Evolutionary conservation across 35 echinoderm and acorn worm species (phyloP).

Genomic region (Lytechinus pictus): DNA sequence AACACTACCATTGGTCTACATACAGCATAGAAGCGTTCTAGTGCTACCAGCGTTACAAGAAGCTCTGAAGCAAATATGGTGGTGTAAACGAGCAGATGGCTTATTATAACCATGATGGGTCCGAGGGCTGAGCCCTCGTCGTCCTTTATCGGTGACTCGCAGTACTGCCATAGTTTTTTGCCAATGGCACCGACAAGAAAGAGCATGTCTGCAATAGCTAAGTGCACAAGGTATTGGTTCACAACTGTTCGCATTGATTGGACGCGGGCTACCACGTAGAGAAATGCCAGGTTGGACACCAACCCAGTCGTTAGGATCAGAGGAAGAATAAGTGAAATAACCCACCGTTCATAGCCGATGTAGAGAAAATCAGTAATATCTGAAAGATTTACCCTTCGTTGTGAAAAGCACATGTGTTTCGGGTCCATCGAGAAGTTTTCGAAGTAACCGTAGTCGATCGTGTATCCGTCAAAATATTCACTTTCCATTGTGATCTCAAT

Average conservation of each 20-base stretch:
- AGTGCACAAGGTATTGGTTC: constrained; percentile 76
- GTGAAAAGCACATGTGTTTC: neutral
- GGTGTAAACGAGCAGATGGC: constrained; percentile 51
- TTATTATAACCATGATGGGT: constrained; percentile 60
- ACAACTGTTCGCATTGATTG: constrained; percentile 81
- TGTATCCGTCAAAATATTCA: neutral
- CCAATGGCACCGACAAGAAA: constrained; percentile 68
- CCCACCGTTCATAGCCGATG: constrained; percentile 12
- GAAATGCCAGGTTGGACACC: constrained; percentile 71
- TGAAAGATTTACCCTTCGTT: neutral
- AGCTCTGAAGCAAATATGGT: constrained; percentile 78
- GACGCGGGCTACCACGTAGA: constrained; percentile 76
- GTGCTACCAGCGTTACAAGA: constrained; percentile 72
- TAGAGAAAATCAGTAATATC: neutral
- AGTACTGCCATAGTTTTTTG: constrained; percentile 65
- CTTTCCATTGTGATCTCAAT: neutral
- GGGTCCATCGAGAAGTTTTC: neutral
- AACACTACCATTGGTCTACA: constrained; percentile 78
- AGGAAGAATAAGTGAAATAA: constrained; percentile 49
- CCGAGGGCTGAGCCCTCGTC: constrained; percentile 36
- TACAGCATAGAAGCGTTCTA: constrained; percentile 83
- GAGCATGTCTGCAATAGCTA: constrained; percentile 76
- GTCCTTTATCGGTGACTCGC: constrained; percentile 50
- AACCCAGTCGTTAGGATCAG: constrained; percentile 71
- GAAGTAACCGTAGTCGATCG: neutral